Base-by-base conservation (phyloP, 2,888 invertebrate species). In the Hydrotaea cyrtoneurina region DNA sequence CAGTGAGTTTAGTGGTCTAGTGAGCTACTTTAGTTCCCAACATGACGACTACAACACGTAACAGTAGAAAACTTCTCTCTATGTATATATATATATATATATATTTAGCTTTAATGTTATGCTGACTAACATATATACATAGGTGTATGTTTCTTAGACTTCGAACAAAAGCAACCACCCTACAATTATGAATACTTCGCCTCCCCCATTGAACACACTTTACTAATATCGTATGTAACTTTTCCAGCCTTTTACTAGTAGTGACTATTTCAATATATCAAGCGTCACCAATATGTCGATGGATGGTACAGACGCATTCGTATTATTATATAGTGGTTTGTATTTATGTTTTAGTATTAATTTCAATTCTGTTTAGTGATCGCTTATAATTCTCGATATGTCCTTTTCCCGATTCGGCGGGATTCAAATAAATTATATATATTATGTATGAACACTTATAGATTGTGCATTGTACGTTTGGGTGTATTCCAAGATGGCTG, bases 11-110 rank as follows among this genome's bases (percentile, higher is more conserved):
- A 97, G 97, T 53, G 97, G 97, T 4, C 94, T 98, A 88, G 97
- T 97, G 82, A 97, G 97, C 91, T 98, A 98, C 93, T 97, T 97
- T 93, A 97, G 97, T 88, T 97, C 97, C 90, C 97, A 97, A 92
- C 95, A 97, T 91, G 97, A 97, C 91, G 97, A 97, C 92, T 94
- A 97, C 89, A 97, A 97, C 92, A 50, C 50, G 50, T 50, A 50
- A 50, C 50, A 50, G 15, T 50, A 50, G 50, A 50, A 50, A 50
- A n/a, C 50, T 50, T n/a, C 50, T n/a, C 50, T 7, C 2, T 50
- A 50, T 39, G 50, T 50, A 50, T n/a, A n/a, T 50, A n/a, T 50
- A 50, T 50, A 50, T 50, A 50, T n/a, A n/a, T 50, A 50, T 50
- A 50, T 5, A 31, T 31, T 31, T 31, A 43, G 10, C 10, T 50